Conservation (phyloP, 2,113 vertebrate species). For the Pterophyllum scalare region DNA sequence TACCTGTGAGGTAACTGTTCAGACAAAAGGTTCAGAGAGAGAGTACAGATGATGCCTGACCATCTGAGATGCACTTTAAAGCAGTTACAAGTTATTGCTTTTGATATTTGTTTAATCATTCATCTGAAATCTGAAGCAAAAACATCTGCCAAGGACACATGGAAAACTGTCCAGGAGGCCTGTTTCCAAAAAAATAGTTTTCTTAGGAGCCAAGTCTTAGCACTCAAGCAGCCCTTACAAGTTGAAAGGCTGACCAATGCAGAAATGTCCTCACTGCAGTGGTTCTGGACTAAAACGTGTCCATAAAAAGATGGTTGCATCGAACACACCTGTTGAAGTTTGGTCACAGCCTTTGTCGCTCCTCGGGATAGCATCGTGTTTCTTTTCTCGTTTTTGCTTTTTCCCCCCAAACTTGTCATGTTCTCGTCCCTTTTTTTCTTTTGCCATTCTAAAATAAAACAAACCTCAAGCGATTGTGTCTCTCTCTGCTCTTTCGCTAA, state of each 20-base stretch:
- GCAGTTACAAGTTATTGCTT: not conserved
- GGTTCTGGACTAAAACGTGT: not conserved
- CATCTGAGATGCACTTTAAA: not conserved
- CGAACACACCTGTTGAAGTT: slow-evolving; percentile 21
- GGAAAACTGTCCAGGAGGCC: not conserved
- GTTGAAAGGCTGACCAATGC: too few species aligned
- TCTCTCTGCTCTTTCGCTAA: not conserved
- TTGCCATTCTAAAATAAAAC: slow-evolving; percentile 30
- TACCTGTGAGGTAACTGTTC: not conserved
- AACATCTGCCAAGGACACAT: not conserved
- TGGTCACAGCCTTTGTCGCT: slow-evolving; percentile 6
- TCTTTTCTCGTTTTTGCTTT: not conserved
- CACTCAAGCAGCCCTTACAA: fast-evolving
- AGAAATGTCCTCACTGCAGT: not conserved
- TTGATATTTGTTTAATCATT: not conserved
- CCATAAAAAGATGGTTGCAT: not conserved
- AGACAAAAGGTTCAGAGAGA: not conserved
- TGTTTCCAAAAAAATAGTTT: not conserved
- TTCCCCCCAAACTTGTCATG: slow-evolving; percentile 1
- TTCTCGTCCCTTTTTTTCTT: slow-evolving; percentile 11
- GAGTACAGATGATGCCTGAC: not conserved
- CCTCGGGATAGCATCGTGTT: not conserved
- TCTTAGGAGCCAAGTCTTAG: not conserved
- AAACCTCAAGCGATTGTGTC: slow-evolving; percentile 29
- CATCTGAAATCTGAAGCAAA: not conserved